Conservation (phyloP, 1,140 invertebrate genomes). For the Tenebrio molitor region DNA sequence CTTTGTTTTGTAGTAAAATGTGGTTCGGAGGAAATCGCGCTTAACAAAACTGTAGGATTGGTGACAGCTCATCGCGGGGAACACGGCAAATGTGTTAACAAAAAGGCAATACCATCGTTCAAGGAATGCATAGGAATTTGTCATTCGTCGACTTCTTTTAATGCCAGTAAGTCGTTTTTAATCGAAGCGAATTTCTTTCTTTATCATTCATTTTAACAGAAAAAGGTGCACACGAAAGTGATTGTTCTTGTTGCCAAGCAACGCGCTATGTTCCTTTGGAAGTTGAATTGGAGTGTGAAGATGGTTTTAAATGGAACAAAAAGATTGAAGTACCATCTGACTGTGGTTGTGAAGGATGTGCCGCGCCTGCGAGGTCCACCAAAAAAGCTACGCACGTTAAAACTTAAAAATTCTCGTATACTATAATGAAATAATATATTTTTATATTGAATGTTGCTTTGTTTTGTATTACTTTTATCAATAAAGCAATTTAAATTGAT, state of each 20-base stretch:
- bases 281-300: conserved; percentile 70
- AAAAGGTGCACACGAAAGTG: conserved; percentile 68
- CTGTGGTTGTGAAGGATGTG: conserved; percentile 72
- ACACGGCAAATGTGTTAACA: conserved; percentile 76
- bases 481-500: no score
- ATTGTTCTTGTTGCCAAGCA: conserved; percentile 75
- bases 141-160: conserved; percentile 75
- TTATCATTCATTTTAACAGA: conserved; percentile 62
- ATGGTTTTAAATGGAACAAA: conserved; percentile 68
- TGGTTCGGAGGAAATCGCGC: conserved; percentile 68
- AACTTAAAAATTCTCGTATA: conserved; percentile 12
- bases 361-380: background rate
- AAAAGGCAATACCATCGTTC: conserved; percentile 70
- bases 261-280: conserved; percentile 65
- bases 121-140: conserved; percentile 78
- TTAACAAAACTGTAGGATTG: conserved; percentile 70
- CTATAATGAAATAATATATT: conserved; percentile 19
- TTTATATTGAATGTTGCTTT: background rate
- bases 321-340: conserved; percentile 68
- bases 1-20: conserved; percentile 69
- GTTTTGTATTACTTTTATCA: background rate
- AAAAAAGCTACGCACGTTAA: conserved; percentile 14
- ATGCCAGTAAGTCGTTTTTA: conserved; percentile 68
- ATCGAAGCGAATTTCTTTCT: background rate
- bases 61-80: conserved; percentile 65